Conservation (phyloP, 2,888 invertebrate species). For the Drosophila nr. medialis region DNA sequence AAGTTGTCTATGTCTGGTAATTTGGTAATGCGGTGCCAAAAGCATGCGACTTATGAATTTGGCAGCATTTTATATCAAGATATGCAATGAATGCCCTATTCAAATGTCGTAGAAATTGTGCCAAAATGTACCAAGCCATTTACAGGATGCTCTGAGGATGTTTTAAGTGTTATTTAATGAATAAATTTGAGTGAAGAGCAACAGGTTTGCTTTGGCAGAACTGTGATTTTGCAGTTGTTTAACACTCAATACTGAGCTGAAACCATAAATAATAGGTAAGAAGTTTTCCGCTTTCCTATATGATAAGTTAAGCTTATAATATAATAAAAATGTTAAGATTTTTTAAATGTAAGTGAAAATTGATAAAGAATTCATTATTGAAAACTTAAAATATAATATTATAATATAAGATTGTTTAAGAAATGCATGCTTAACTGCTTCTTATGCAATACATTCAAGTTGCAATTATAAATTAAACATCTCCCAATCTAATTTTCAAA, state of each 20-base stretch:
- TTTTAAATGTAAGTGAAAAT: not conserved
- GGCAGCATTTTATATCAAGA: slow-evolving; percentile 38
- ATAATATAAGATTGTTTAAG: not conserved
- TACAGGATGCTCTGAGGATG: not conserved
- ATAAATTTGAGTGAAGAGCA: not conserved
- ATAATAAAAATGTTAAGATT: not conserved
- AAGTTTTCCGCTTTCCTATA: not conserved
- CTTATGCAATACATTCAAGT: not conserved
- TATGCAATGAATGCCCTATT: slow-evolving; percentile 20
- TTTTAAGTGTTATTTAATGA: slow-evolving; percentile 5
- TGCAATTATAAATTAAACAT: not conserved
- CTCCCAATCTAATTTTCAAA: slow-evolving; percentile 23
- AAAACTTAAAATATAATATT: not conserved
- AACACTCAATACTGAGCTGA: not conserved
- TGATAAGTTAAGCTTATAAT: not conserved
- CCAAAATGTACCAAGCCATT: slow-evolving; percentile 13
- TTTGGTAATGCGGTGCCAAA: slow-evolving; percentile 10
- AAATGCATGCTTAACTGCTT: not conserved
- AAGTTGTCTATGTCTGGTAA: slow-evolving; percentile 46
- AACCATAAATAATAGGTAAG: not conserved
- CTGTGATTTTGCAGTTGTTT: not conserved
- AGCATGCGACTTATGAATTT: slow-evolving; percentile 27
- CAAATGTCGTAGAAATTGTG: slow-evolving; percentile 9
- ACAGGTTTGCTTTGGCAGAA: not conserved
- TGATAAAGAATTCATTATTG: not conserved